A percentile compares a stretch with the other conserved stretches of the same genome.
phyloP scores from a whole-genome alignment of 1,140 invertebrate genomes.

The Sycophaga agraensis region DNA sequence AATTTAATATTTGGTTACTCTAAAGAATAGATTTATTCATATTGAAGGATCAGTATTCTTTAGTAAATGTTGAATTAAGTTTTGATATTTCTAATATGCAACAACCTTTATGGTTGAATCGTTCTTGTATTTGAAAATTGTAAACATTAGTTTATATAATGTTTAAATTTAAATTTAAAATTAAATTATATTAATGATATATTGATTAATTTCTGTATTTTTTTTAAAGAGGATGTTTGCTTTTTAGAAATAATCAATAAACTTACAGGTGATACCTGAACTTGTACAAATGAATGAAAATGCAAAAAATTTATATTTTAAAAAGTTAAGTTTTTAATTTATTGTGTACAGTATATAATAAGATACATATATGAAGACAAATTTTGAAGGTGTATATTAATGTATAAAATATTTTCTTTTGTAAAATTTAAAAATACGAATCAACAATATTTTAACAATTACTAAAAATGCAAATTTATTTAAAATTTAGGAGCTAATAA shows the following conservation, averaged over 20 bases:
- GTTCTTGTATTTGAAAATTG: no score
- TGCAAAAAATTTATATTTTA: slow-evolving; percentile 10
- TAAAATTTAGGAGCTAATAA: no score
- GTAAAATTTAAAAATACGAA: slow-evolving; percentile 29
- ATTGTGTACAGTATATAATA: slow-evolving; percentile 16
- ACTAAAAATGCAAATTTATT: no score
- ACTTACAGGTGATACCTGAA: slow-evolving; percentile 1
- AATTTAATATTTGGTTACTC: slow-evolving; percentile 10
- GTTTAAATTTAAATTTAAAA: no score
- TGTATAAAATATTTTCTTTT: slow-evolving; percentile 22
- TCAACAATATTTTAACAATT: slow-evolving; percentile 1
- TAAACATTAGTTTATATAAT: no score
- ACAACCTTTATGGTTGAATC: no score
- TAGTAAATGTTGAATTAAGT: slow-evolving; percentile 13
- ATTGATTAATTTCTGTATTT: slow-evolving; percentile 5
- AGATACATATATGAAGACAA: slow-evolving; percentile 15
- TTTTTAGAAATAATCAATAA: slow-evolving; percentile 23
- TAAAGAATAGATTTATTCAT: slow-evolving; percentile 24
- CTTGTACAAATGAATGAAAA: slow-evolving; percentile 15
- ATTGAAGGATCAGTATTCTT: slow-evolving; percentile 19
- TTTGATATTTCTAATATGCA: slow-evolving; percentile 28
- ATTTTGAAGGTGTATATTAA: slow-evolving; percentile 13
- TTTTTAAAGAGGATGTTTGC: neutral
- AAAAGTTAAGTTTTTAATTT: slow-evolving; percentile 20
- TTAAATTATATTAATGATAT: no score